Base-by-base conservation (phyloP, 2,888 invertebrate genomes). In the Melanophora roralis region DNA sequence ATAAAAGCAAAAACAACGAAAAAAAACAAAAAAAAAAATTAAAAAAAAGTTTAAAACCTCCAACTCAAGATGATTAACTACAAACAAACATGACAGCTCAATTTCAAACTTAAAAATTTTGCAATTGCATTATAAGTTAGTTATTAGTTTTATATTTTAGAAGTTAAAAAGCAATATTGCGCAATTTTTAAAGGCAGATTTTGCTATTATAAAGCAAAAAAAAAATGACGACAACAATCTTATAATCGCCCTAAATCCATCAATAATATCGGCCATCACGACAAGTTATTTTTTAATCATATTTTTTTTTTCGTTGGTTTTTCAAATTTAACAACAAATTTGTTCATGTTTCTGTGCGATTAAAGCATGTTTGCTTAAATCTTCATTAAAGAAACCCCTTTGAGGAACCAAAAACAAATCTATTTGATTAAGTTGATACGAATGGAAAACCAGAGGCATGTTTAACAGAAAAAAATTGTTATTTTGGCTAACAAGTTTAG, bases 261-360 rank as follows among this genome's bases (percentile, higher is more conserved):
- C 88, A 88, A 87, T 87, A 86, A 87, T 86, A 87, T 87, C 87
- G 87, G 88, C 87, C 88, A 88, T 88, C 87, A 88, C 87, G 87
- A 81, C 74, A 79, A 73, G 79, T 82, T 82, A 81, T 65, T 78
- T 75, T 62, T 59, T 45, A 81, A 82, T 69, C 78, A 78, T 82
- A 83, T 84, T 67, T 55, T 36, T 82, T 81, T 69, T 82, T 77
- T 83, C 34, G 7, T 34, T 16, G 49, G n/a, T 32, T 21, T 83
- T 86, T 83, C 81, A 57, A 83, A 83, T 83, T 83, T 77, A 12
- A 75, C 16, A 45, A 38, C 23, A 77, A 57, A 55, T 67, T 27
- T 73, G 51, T 55, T 69, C 69, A 51, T 60, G 38, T 81, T 81
- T 77, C 45, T 43, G 14, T 43, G 59, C 68, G 38, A 69, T 77